These are phyloP conservation scores for Silvanus unidentatus DNA, from an alignment of 2,888 invertebrate species.

Conservation along the genomic window DNA sequence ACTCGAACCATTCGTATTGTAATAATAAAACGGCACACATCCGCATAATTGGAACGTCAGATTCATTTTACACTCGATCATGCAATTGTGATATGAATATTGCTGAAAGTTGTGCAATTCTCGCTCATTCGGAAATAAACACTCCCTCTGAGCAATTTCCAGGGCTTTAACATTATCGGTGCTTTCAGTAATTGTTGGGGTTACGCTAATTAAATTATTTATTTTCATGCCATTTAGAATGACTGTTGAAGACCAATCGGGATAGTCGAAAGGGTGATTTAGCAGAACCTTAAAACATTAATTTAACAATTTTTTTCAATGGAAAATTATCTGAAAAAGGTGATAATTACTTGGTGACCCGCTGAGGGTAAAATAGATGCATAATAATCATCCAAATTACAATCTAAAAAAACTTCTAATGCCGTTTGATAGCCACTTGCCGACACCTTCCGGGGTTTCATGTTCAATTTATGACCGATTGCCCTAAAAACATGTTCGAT, in stretches of 20 bases:
- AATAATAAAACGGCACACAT: constrained; percentile 57
- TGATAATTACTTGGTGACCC: constrained; percentile 54
- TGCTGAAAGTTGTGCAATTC: constrained; percentile 33
- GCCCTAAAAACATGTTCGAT: constrained; percentile 11
- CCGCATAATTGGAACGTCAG: constrained; percentile 49
- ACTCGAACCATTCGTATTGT: constrained; percentile 43
- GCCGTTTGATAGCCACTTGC: constrained; percentile 66
- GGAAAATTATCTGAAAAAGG: neutral
- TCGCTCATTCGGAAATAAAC: constrained; percentile 55
- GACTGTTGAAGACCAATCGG: constrained; percentile 57
- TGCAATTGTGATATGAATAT: constrained; percentile 63
- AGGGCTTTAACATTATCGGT: constrained; percentile 52
- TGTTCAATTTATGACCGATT: constrained; percentile 30
- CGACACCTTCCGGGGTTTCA: constrained; percentile 54
- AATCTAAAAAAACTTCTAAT: constrained; percentile 54
- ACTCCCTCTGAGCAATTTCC: constrained; percentile 49
- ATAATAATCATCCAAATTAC: constrained; percentile 56
- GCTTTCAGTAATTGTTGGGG: constrained; percentile 60
- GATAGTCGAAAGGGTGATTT: constrained; percentile 59
- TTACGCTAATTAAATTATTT: constrained; percentile 57
- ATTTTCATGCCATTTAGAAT: constrained; percentile 53
- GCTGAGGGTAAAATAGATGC: constrained; percentile 55
- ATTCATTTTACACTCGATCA: constrained; percentile 53
- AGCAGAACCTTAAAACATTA: constrained; percentile 50
- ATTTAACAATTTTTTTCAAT: neutral